A percentile compares a stretch with the other conserved stretches of the same genome.
phyloP scores from a whole-genome alignment of 37 sponge, comb jelly and placozoan genomes.

The Ianthella basta region DNA sequence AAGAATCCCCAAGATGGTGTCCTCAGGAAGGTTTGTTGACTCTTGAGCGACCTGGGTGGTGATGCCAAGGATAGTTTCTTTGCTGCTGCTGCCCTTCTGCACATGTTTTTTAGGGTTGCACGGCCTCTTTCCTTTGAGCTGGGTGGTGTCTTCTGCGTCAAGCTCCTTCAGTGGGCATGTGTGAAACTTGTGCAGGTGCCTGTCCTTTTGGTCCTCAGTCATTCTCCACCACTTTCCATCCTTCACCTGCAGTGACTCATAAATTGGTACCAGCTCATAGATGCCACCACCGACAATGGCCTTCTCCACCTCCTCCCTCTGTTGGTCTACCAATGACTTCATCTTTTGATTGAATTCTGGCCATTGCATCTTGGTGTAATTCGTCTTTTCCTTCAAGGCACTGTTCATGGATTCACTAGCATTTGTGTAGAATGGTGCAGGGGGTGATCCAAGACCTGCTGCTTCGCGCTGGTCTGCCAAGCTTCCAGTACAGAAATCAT shows the following conservation, averaged over 20 bases:
- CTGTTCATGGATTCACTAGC: conserved; percentile 30
- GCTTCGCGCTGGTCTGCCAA: neutral
- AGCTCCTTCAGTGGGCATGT: neutral
- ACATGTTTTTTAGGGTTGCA: neutral
- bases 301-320: conserved; percentile 8
- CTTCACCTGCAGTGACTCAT: neutral
- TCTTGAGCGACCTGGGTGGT: neutral
- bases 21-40: conserved; percentile 15
- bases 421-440: conserved; percentile 20
- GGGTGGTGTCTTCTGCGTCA: neutral
- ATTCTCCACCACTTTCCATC: conserved; percentile 33
- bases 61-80: conserved; percentile 6
- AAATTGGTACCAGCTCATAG: neutral
- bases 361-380: conserved; percentile 21
- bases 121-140: neutral
- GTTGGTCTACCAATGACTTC: conserved; percentile 8
- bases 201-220: conserved; percentile 1
- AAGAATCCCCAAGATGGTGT: conserved; percentile 25
- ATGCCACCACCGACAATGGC: conserved; percentile 24
- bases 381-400: conserved; percentile 11
- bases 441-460: conserved; percentile 34
- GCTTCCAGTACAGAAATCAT: conserved; percentile 15
- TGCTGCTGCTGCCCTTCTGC: neutral
- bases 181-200: neutral
- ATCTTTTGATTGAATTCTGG: conserved; percentile 21